Conservation (phyloP, 2,797 vertebrate species). For the Sebastes vulpes region DNA sequence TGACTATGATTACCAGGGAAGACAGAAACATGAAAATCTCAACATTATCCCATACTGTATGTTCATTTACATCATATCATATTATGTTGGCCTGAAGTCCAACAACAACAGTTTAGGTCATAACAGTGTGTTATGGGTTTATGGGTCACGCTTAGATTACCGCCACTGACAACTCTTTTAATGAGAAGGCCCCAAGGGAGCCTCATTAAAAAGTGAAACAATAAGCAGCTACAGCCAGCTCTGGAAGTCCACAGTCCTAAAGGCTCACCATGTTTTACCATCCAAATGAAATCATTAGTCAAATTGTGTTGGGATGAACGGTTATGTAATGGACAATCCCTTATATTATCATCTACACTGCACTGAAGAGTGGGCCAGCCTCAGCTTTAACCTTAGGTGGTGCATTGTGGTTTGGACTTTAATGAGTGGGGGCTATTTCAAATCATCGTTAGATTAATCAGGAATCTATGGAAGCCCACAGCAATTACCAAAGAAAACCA, state of each 20-base stretch:
- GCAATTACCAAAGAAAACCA: neutral
- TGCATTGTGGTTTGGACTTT: neutral
- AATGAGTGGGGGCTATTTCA: neutral
- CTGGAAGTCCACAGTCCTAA: conserved; percentile 7
- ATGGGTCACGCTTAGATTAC: conserved; percentile 43
- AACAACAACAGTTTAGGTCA: conserved; percentile 30
- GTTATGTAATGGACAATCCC: conserved; percentile 17
- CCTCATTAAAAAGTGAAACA: conserved; percentile 49
- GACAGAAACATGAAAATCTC: conserved; percentile 9
- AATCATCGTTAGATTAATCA: neutral
- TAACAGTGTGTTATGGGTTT: conserved; percentile 30
- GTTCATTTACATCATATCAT: conserved; percentile 17
- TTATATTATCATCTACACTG: neutral
- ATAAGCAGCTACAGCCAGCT: conserved; percentile 29
- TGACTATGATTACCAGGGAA: conserved; percentile 1
- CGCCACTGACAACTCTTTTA: conserved; percentile 50
- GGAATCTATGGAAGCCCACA: neutral
- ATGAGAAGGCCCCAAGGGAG: conserved; percentile 41
- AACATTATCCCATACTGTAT: neutral
- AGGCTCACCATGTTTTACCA: conserved; percentile 19
- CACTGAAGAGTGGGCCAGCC: neutral
- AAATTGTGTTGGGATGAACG: conserved; percentile 12
- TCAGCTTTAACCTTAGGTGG: neutral
- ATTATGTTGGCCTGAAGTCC: conserved; percentile 23
- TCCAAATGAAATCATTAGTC: conserved; percentile 44